Base-by-base conservation (phyloP, 1,140 invertebrate genomes). In the Sinella curviseta region DNA sequence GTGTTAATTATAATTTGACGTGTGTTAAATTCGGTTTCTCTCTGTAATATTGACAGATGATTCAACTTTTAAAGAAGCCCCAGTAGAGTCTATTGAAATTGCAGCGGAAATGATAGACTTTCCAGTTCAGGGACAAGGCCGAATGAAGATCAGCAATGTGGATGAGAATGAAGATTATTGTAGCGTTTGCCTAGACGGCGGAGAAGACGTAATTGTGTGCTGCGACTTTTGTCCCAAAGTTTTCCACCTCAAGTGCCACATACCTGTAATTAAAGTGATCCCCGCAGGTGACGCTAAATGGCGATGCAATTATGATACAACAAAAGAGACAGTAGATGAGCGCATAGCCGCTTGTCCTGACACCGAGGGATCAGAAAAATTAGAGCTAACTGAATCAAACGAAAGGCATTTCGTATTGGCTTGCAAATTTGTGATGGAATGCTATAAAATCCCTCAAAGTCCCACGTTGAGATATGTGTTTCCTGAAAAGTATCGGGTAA, bases 81-180 rank as follows among this genome's bases (percentile, higher is more conserved):
- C 57, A 14, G 14, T 17, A 26, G 12, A 12, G 24, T 60, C 57
- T 3, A 60, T 75, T 1, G 73, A 75, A 26, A 24, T 14, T 1
- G 3, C 34, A 24, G 20, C 73, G n/a, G 73, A 75, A n/a, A 24
- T n/a, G 8, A 17, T n/a, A 3, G 73, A 75, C 17, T 75, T 36
- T 30, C 73, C 73, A 17, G 26, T 75, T 1, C 73, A 39, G 26
- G 34, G 73, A n/a, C 14, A 36, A n/a, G 73, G 17, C 1, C 33
- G 26, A 26, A 75, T 75, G 73, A 75, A 75, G 26, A 36, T 75
- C 3, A 75, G 33, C 20, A 60, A 74, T 24, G 31, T 36, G 28
- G 80, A 83, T 74, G 60, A 77, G 0, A 81, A 80, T 54, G 82
- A 83, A 57, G 82, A 83, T 70, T 83, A 83, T 67, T 83, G 82